Evolutionary conservation across 2,888 invertebrate genomes (phyloP), one percentile per base, ranked within the genome.

Genomic region (Sphaeridia pumilis): DNA sequence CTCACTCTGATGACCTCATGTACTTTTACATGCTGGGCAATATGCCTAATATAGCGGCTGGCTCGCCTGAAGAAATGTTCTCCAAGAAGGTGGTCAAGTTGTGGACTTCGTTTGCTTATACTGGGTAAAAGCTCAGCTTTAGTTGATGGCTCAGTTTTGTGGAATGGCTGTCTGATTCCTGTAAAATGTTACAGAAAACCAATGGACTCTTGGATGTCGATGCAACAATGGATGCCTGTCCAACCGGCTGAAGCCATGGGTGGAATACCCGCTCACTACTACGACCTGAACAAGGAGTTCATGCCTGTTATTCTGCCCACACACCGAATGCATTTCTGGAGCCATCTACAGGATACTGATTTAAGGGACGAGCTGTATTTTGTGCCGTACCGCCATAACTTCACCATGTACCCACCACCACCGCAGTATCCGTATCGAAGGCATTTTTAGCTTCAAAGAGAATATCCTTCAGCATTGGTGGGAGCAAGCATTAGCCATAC

Each of bases 271-370:
- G 41, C 52, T 28, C 52, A 52, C 17, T 52, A 43, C 27, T 50
- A 43, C 31, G 43, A 52, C 41, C 17, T 45, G 7, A 25, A 35
- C 21, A 51, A 24, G 17, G 45, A 50, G 21, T 45, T 45, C 14
- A 10, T 36, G 10, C 52, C 52, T 12, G 26, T 52, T 20, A n/a
- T n/a, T 46, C 52, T 31, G 4, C 46, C 46, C 26, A 38, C 41
- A 3, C 46, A 52, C 22, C 25, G 52, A n/a, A 52, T 52, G 52
- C 52, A 52, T 41, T 52, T 52, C 28, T 52, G 52, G 52, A 52
- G 46, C 38, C 36, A 35, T 17, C 27, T 52, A 5, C 12, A 41
- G 34, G 52, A 52, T 22, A 46, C 52, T 1, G 52, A 52, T 22
- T 17, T 52, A 12, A 21, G 36, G 2, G 46, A 46, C 3, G 52